These are phyloP conservation scores for Phocides pigmalion DNA, from an alignment of 1,140 invertebrate species.

Conservation along the genomic window DNA sequence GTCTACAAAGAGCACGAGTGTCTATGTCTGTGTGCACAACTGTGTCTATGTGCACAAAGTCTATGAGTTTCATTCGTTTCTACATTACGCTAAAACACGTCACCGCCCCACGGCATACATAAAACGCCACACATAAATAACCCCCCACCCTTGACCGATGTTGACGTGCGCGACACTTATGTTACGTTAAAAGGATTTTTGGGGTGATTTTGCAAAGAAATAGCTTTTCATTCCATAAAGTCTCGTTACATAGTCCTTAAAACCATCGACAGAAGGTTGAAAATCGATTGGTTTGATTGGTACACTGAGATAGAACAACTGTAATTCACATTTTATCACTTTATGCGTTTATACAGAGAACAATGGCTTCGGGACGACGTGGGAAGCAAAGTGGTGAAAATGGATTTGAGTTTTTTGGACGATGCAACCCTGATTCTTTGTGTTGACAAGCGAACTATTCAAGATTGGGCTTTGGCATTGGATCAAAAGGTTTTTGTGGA, in stretches of 20 bases:
- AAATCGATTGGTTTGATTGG: slow-evolving; percentile 1
- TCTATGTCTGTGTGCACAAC: too few species aligned
- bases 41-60: too few species aligned
- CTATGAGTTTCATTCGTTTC: too few species aligned
- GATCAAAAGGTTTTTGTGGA: slow-evolving; percentile 18
- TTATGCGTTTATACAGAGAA: slow-evolving; percentile 31
- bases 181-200: slow-evolving; percentile 38
- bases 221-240: slow-evolving; percentile 29
- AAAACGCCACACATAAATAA: slow-evolving; percentile 30
- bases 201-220: slow-evolving; percentile 34
- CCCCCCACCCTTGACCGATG: slow-evolving; percentile 30
- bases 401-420: slow-evolving; percentile 30
- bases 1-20: too few species aligned
- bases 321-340: slow-evolving; percentile 34
- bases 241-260: neutral
- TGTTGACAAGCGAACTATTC: slow-evolving; percentile 29
- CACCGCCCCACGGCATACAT: slow-evolving; percentile 19
- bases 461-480: slow-evolving; percentile 17
- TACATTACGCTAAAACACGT: slow-evolving; percentile 21
- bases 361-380: slow-evolving; percentile 14
- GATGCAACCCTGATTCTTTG: slow-evolving; percentile 30
- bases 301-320: slow-evolving; percentile 13
- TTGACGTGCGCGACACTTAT: slow-evolving; percentile 35
- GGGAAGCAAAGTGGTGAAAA: slow-evolving; percentile 24
- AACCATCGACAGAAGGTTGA: neutral